Percentiles rank a stretch among this genome's conserved stretches.
Conservation (phyloP, 2,888 invertebrate species). For the Ligdia adustata region DNA sequence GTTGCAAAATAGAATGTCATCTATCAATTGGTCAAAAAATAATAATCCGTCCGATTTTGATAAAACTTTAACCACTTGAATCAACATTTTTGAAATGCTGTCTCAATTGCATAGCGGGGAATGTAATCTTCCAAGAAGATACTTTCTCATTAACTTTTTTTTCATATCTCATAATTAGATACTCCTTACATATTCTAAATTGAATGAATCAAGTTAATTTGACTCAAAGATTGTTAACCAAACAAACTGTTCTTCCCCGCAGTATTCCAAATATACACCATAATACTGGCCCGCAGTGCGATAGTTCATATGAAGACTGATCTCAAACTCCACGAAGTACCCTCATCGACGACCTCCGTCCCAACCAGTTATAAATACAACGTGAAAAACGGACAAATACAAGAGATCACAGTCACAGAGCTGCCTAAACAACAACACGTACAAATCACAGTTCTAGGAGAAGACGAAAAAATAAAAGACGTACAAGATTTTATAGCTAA, state of each 20-base stretch:
- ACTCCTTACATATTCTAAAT: too few relatives aligned
- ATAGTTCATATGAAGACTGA: constrained; percentile 56
- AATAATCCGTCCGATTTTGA: too few relatives aligned
- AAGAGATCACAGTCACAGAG: constrained; percentile 19
- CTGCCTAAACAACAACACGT: constrained; percentile 14
- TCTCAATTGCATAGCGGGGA: too few relatives aligned
- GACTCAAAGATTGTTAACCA: too few relatives aligned
- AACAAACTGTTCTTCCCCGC: constrained; percentile 38
- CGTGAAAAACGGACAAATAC: constrained; percentile 9
- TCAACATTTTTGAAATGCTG: too few relatives aligned
- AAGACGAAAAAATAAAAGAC: constrained; percentile 1
- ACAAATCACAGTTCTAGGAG: constrained; percentile 1
- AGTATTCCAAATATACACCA: constrained; percentile 63
- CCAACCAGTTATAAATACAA: constrained; percentile 7
- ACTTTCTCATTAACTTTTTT: too few relatives aligned
- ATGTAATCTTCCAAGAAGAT: too few relatives aligned
- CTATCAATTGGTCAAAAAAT: too few relatives aligned
- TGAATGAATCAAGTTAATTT: too few relatives aligned
- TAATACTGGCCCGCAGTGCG: constrained; percentile 59
- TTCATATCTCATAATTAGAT: too few relatives aligned
- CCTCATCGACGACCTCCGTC: constrained; percentile 43
- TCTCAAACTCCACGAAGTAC: constrained; percentile 38
- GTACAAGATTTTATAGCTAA: background rate
- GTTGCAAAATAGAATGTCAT: too few relatives aligned
- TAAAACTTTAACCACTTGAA: too few relatives aligned